Evolutionary conservation across 2,888 invertebrate genomes (phyloP), one percentile per base, ranked within the genome.

Genomic region (Heliconius cydno): DNA sequence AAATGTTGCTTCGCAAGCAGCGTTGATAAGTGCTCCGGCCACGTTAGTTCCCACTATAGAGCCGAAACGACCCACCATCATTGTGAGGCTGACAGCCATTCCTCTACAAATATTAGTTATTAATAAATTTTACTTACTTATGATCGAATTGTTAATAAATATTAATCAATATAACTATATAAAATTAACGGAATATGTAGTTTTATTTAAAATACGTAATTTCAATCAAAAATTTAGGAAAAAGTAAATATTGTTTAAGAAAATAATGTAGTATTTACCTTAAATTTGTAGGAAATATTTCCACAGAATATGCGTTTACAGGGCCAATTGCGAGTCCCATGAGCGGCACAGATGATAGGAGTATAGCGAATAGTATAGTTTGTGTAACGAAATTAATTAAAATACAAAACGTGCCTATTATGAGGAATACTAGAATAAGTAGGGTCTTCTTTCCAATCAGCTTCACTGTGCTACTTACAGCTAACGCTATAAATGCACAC

Each of bases 21-120:
- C 90, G 84, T 96, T 96, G 81, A 97, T 93, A 28, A 96, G 91
- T 75, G 95, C 86, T 1, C 97, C 97, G 68, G 97, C 96, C 0
- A 96, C 89, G 76, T 96, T 91, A 74, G 96, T 96, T 71, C 96
- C 96, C 2, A 95, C 84, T 72, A 96, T 95, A 0, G 97, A 97
- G 0, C 97, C 97, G 0, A 94, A 80, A 68, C 97, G 93, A 22
- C 97, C 97, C 1, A 96, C 87, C 91, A 96, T 96, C 89, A 96
- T 95, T 4, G 95, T 92, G 71, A 96, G 89, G 83, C 96, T 95
- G 13, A 97, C 93, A 0, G 96, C 96, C 90, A 96, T 95, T 0
- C 96, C 97, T 82, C 96, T 96, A 88, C 83, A 88, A 90, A 80
- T 83, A 34, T 15, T 25, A 34, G 1, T 67, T 15, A 15, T 15